These are phyloP conservation scores for Ibidorhyncha struthersii DNA, from an alignment of 2,113 vertebrate genomes.

Conservation along the genomic window DNA sequence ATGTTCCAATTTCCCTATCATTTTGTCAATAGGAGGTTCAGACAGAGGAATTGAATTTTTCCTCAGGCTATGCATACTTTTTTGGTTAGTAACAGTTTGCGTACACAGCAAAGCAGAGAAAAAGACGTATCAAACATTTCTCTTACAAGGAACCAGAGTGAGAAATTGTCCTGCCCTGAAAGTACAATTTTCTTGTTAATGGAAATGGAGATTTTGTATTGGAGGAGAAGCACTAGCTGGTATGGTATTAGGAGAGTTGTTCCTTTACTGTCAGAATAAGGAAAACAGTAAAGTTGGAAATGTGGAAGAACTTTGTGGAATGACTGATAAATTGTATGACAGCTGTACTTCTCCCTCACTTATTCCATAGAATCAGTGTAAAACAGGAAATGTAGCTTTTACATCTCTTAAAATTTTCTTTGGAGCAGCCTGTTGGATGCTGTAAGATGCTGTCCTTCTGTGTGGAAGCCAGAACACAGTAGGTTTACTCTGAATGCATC, in stretches of 20 bases:
- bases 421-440: not conserved
- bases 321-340: not conserved
- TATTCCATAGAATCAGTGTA: not conserved
- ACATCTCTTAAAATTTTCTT: not conserved
- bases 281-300: not conserved
- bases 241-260: not conserved
- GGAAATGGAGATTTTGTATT: not conserved
- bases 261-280: not conserved
- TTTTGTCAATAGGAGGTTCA: not conserved
- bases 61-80: not conserved
- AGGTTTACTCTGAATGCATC: not conserved
- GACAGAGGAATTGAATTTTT: not conserved
- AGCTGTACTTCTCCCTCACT: not conserved
- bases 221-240: not conserved
- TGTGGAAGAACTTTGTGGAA: not conserved
- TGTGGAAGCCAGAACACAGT: not conserved
- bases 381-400: not conserved
- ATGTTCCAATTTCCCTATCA: not conserved
- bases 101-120: not conserved
- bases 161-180: not conserved
- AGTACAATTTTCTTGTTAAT: not conserved
- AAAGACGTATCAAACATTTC: not conserved
- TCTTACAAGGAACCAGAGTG: not conserved
- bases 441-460: not conserved
- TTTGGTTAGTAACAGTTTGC: not conserved